Percentiles rank a stretch among this genome's conserved stretches.
phyloP scores from a whole-genome alignment of 2,797 vertebrate species.

The Bradypus variegatus region DNA sequence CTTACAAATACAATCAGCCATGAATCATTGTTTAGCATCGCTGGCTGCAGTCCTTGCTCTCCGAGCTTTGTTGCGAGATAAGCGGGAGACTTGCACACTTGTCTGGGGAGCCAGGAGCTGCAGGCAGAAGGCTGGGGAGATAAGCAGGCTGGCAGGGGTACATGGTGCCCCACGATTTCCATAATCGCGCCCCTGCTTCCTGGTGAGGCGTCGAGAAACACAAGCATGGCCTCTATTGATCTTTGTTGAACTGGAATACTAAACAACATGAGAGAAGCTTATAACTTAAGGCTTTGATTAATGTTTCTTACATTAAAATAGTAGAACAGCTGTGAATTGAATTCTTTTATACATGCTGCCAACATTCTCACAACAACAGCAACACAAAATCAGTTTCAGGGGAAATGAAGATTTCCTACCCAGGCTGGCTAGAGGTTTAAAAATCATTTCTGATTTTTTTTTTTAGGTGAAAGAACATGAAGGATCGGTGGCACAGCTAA shows the following conservation, averaged over 20 bases:
- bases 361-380: conserved; percentile 66
- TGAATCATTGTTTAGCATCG: conserved; percentile 75
- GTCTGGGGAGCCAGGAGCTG: conserved; percentile 77
- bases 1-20: conserved; percentile 78
- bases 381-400: conserved; percentile 60
- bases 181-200: conserved; percentile 84
- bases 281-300: conserved; percentile 81
- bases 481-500: background rate
- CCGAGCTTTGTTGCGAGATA: conserved; percentile 81
- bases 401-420: conserved; percentile 62
- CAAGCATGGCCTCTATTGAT: conserved; percentile 82
- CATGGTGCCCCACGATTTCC: conserved; percentile 77
- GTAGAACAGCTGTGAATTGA: conserved; percentile 78
- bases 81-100: conserved; percentile 73
- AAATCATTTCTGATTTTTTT: conserved; percentile 52
- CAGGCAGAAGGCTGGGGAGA: conserved; percentile 82
- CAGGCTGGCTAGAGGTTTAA: conserved; percentile 56
- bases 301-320: conserved; percentile 76
- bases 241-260: conserved; percentile 85
- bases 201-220: conserved; percentile 80
- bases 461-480: conserved; percentile 31
- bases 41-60: conserved; percentile 72
- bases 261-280: conserved; percentile 78
- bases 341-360: conserved; percentile 77
- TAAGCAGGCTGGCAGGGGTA: conserved; percentile 80